These are phyloP conservation scores for Aphyosemion australe DNA, from an alignment of 2,113 vertebrate species.

Conservation along the genomic window DNA sequence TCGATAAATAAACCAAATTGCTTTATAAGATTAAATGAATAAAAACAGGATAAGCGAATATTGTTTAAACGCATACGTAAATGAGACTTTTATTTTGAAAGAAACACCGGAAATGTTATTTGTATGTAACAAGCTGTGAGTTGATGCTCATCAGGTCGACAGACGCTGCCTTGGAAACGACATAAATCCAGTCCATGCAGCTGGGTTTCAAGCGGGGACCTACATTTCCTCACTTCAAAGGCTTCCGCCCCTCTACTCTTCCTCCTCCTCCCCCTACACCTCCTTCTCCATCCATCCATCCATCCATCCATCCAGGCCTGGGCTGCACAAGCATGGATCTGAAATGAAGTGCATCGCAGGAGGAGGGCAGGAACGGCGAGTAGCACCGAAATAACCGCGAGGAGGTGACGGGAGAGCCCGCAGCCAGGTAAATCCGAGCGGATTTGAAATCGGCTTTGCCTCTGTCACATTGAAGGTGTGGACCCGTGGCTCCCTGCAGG, in stretches of 20 bases:
- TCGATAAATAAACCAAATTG: too few relatives aligned
- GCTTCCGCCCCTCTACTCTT: conserved; percentile 40
- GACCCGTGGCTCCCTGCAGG: conserved; percentile 29
- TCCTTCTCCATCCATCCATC: conserved; percentile 20
- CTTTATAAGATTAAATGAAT: too few relatives aligned
- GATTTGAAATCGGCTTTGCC: conserved; percentile 21
- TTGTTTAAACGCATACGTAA: too few relatives aligned
- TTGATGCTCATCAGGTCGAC: conserved; percentile 31
- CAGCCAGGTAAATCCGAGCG: conserved; percentile 50
- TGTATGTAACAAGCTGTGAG: rapidly evolving
- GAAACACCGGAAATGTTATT: rapidly evolving
- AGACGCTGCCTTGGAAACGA: conserved; percentile 76
- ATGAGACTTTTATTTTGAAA: conserved; percentile 45
- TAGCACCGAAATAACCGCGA: conserved; percentile 4
- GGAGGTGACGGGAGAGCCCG: conserved; percentile 6
- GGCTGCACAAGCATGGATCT: conserved; percentile 32
- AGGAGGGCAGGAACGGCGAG: not conserved
- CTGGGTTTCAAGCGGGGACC: conserved; percentile 52
- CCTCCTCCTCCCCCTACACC: conserved; percentile 12
- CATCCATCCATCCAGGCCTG: not conserved
- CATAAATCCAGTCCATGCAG: conserved; percentile 64
- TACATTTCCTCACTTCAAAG: conserved; percentile 69
- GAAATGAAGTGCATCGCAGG: conserved; percentile 34
- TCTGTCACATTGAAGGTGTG: conserved; percentile 23
- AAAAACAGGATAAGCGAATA: too few relatives aligned